Evolutionary conservation across 2,113 vertebrate species (phyloP).

Genomic region (Acinonyx jubatus): DNA sequence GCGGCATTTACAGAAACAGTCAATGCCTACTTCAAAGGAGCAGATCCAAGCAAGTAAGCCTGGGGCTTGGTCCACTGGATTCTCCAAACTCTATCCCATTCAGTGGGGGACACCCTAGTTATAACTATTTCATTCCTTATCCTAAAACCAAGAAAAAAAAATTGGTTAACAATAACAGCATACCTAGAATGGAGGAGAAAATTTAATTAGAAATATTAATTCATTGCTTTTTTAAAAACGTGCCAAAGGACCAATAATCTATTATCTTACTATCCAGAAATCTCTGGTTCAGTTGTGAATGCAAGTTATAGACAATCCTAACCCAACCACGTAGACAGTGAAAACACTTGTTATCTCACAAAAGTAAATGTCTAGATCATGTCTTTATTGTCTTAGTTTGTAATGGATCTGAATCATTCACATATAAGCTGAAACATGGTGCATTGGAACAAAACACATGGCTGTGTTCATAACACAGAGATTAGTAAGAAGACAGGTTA

Average conservation of each 20-base stretch:
- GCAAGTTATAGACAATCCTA: neutral
- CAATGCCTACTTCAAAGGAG: constrained; percentile 98
- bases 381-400: neutral
- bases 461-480: neutral
- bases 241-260: neutral
- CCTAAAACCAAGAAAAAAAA: neutral
- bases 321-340: neutral
- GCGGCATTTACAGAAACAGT: constrained; percentile 98
- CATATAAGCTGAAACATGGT: neutral
- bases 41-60: constrained; percentile 96
- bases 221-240: neutral
- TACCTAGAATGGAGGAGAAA: neutral
- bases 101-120: neutral
- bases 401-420: neutral
- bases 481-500: neutral
- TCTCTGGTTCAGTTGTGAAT: neutral
- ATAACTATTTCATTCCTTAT: neutral
- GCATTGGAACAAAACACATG: neutral
- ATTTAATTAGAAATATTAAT: neutral
- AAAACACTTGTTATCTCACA: neutral
- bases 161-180: neutral
- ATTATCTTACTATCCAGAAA: neutral
- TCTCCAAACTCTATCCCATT: neutral
- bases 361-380: neutral
- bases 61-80: neutral